Base-by-base conservation (phyloP, 1,140 invertebrate genomes). In the Philopotamus ludificatus region DNA sequence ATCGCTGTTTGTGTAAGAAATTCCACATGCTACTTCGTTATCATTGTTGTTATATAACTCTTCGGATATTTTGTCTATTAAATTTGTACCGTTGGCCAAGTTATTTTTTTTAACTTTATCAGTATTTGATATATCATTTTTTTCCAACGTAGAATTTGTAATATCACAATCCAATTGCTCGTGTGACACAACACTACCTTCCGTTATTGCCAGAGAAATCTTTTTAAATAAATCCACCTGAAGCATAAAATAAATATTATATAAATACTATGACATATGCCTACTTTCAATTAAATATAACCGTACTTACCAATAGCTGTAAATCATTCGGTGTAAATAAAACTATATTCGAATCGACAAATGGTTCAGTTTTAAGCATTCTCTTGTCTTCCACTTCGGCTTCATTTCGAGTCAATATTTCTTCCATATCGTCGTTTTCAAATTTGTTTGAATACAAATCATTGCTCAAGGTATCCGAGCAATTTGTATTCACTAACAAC, bases 401-500 rank as follows among this genome's bases (percentile, higher is more conserved):
- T 3, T 45, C 44, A 20, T 25, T 34, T 15, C 53, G 28, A 21
- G 53, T 18, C 39, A 88, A 74, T 25, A 84, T 82, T 18, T 84
- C 80, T 59, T 83, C 77, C 1, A 76, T 75, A 58, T 82, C 79
- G 53, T 83, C 83, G 9, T 84, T 82, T 4, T 83, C 81, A 3
- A 80, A 71, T 10, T 83, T 81, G 49, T 86, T 82, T 34, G 81
- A 77, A 18, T 39, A 18, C 12, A 25, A 2, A 41, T 20, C 41
- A 3, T 67, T 65, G 12, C 64, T 60, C 1, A 62, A 39, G 16
- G 65, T 55, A 1, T 57, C 34, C 2, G 66, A 70, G 62, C 54
- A 67, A 18, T 41, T 62, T 34, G 76, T 78, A 26, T 84, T 81
- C 61, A 88, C 85, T 25, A 92, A 73, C 70, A 94, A 83, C 3